Conservation (phyloP, 1,140 invertebrate species). For the Drosophila subpulchrella region DNA sequence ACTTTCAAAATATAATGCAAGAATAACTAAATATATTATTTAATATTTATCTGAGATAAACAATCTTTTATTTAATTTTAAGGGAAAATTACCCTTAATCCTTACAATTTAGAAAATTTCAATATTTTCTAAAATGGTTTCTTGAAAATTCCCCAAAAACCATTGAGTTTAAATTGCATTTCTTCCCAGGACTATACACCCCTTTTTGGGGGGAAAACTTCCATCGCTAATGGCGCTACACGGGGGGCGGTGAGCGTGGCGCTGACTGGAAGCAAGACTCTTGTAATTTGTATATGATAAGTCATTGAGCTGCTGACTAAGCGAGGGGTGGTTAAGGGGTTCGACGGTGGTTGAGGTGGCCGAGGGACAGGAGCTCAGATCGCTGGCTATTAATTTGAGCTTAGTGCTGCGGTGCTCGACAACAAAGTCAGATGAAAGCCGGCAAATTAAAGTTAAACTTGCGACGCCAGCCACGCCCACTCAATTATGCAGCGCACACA, state of each 20-base stretch:
- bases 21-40: too few species aligned
- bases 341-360: background rate
- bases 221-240: slow-evolving; percentile 24
- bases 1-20: too few species aligned
- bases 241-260: slow-evolving; percentile 24
- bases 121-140: too few species aligned
- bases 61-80: too few species aligned
- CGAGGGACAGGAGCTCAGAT: background rate
- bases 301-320: slow-evolving; percentile 65
- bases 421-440: slow-evolving; percentile 58
- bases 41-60: too few species aligned
- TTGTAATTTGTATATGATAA: slow-evolving; percentile 76
- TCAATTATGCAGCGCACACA: slow-evolving; percentile 67
- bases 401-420: slow-evolving; percentile 41
- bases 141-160: too few species aligned
- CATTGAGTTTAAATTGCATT: background rate
- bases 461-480: slow-evolving; percentile 60
- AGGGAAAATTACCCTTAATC: too few species aligned
- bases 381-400: slow-evolving; percentile 57
- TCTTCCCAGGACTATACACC: too few species aligned
- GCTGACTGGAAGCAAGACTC: slow-evolving; percentile 47
- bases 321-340: background rate
- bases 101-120: too few species aligned
- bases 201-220: background rate
- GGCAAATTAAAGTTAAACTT: slow-evolving; percentile 59